A percentile compares a stretch with the other conserved stretches of the same genome.
Evolutionary conservation across 2,797 vertebrate genomes (phyloP).

Genomic region (Atherinosoma microstoma): DNA sequence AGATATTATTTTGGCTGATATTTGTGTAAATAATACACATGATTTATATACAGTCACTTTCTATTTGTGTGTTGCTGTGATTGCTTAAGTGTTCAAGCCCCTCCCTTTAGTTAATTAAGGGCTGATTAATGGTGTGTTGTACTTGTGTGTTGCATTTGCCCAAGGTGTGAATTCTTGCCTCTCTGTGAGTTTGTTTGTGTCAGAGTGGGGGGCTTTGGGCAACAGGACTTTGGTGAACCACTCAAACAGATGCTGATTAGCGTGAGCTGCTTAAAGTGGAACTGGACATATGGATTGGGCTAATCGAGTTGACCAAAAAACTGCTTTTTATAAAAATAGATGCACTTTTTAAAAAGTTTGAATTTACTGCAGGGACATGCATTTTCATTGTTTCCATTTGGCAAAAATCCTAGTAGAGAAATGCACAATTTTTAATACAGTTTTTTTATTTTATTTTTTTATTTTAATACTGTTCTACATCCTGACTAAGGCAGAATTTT

Average conservation of each 20-base stretch:
- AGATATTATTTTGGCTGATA: constrained; percentile 14
- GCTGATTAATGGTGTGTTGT: constrained; percentile 81
- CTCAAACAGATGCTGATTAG: constrained; percentile 81
- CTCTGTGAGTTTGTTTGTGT: constrained; percentile 41
- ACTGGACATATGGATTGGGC: constrained; percentile 75
- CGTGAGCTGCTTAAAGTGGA: constrained; percentile 81
- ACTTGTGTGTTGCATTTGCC: constrained; percentile 76
- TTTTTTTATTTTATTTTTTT: too few relatives aligned
- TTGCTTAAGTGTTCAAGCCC: constrained; percentile 55
- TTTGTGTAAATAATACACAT: constrained; percentile 28
- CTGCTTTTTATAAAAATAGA: constrained; percentile 30
- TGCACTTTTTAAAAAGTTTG: background rate
- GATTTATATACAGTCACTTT: constrained; percentile 49
- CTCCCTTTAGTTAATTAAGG: constrained; percentile 77
- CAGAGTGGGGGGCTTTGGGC: constrained; percentile 64
- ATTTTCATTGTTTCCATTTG: constrained; percentile 4
- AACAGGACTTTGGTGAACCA: constrained; percentile 68
- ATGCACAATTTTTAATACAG: constrained; percentile 52
- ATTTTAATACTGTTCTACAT: constrained; percentile 43
- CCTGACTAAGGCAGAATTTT: constrained; percentile 37
- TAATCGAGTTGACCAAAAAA: constrained; percentile 66
- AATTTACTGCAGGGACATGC: constrained; percentile 22
- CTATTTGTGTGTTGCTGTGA: constrained; percentile 44
- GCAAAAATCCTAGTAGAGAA: constrained; percentile 25
- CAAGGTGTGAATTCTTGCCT: constrained; percentile 71